Evolutionary conservation across 2,797 vertebrate species (phyloP).

Genomic region (Pangasius macronema): DNA sequence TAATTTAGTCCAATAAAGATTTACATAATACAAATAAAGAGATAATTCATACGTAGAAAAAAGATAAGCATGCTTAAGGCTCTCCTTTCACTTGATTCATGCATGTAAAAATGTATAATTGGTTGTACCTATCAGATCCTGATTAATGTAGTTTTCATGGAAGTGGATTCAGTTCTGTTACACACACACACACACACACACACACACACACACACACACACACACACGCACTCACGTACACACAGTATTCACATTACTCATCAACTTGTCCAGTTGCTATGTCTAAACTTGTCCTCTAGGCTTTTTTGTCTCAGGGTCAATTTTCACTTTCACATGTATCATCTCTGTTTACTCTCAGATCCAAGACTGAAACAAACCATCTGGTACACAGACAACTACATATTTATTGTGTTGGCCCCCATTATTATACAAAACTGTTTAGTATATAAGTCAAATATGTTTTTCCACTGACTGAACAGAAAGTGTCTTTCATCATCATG

Average conservation of each 20-base stretch:
- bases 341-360: not conserved
- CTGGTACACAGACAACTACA: not conserved
- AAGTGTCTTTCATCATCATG: not conserved
- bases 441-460: not conserved
- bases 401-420: not conserved
- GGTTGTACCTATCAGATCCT: slow-evolving; percentile 68
- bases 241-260: not conserved
- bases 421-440: not conserved
- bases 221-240: not conserved
- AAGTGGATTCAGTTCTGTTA: slow-evolving; percentile 75
- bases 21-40: not conserved
- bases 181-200: not conserved
- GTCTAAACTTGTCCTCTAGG: not conserved
- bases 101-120: not conserved
- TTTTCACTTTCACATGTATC: not conserved
- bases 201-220: not conserved
- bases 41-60: not conserved
- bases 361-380: not conserved
- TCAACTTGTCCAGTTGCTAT: not conserved
- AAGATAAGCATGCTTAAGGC: not conserved
- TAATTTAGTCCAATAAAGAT: not conserved
- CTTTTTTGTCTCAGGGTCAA: not conserved
- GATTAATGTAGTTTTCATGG: slow-evolving; percentile 84
- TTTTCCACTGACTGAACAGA: not conserved
- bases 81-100: not conserved